These are phyloP conservation scores for Poeciliopsis turneri DNA, from an alignment of 2,797 vertebrate species.

Conservation along the genomic window DNA sequence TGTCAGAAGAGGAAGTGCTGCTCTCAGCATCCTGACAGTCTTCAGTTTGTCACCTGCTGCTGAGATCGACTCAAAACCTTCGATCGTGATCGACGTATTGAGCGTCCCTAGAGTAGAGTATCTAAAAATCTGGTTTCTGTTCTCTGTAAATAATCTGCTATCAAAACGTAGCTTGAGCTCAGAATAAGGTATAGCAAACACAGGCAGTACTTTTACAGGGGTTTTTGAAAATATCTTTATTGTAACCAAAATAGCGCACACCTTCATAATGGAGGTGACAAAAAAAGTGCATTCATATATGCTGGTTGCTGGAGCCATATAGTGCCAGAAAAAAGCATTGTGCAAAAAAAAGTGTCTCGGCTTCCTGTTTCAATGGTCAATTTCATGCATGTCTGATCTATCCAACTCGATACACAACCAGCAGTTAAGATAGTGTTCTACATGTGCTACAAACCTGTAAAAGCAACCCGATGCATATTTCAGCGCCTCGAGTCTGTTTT, in stretches of 20 bases:
- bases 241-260: background rate
- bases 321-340: background rate
- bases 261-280: background rate
- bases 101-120: background rate
- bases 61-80: no score
- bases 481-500: constrained; percentile 2
- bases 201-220: background rate
- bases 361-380: constrained; percentile 11
- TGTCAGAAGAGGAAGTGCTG: no score
- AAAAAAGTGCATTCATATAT: background rate
- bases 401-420: constrained; percentile 1
- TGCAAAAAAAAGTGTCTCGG: background rate
- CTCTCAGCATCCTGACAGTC: no score
- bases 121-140: background rate
- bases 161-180: background rate
- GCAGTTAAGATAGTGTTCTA: constrained; percentile 11
- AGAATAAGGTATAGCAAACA: background rate
- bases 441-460: constrained; percentile 12
- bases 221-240: background rate
- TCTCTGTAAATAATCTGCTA: background rate
- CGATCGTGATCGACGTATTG: no score
- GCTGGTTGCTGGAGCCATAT: background rate
- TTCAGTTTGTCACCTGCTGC: no score
- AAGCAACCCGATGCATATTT: constrained; percentile 11
- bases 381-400: constrained; percentile 19